phyloP scores from a whole-genome alignment of 2,888 invertebrate genomes.

The Sarcophaga carnaria region DNA sequence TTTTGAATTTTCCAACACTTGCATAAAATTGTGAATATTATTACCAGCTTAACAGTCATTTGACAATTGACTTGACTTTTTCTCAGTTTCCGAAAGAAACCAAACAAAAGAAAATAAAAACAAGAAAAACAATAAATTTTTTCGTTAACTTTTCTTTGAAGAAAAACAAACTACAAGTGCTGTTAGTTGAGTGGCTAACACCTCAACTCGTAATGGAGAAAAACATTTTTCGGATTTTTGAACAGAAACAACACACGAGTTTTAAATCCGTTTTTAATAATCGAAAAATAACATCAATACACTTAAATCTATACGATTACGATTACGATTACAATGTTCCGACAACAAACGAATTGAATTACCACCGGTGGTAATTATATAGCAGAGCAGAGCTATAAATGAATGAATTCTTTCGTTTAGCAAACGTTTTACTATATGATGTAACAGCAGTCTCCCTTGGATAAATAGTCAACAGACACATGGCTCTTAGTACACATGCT shows the following conservation, averaged over 20 bases:
- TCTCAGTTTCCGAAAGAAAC: constrained; percentile 33
- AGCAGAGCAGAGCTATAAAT: neutral
- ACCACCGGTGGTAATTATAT: neutral
- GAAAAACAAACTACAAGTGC: constrained; percentile 37
- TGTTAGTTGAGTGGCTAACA: neutral
- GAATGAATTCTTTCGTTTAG: neutral
- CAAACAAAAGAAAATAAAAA: constrained; percentile 24
- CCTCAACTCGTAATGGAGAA: too few relatives aligned
- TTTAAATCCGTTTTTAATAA: constrained; percentile 33
- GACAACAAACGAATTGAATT: neutral
- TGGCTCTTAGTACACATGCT: too few relatives aligned
- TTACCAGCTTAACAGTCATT: constrained; percentile 10
- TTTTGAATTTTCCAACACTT: constrained; percentile 73
- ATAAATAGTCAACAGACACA: too few relatives aligned
- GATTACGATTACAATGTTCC: neutral
- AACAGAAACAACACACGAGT: too few relatives aligned
- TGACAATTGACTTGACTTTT: constrained; percentile 48
- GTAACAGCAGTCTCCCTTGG: too few relatives aligned
- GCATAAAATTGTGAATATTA: constrained; percentile 76
- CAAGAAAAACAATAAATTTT: constrained; percentile 38
- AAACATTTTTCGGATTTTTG: too few relatives aligned
- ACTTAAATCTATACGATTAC: neutral
- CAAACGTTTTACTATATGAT: too few relatives aligned
- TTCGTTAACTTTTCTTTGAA: constrained; percentile 55
- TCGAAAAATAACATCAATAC: constrained; percentile 28